phyloP scores from a whole-genome alignment of 2,113 vertebrate genomes.

The Colius striatus region DNA sequence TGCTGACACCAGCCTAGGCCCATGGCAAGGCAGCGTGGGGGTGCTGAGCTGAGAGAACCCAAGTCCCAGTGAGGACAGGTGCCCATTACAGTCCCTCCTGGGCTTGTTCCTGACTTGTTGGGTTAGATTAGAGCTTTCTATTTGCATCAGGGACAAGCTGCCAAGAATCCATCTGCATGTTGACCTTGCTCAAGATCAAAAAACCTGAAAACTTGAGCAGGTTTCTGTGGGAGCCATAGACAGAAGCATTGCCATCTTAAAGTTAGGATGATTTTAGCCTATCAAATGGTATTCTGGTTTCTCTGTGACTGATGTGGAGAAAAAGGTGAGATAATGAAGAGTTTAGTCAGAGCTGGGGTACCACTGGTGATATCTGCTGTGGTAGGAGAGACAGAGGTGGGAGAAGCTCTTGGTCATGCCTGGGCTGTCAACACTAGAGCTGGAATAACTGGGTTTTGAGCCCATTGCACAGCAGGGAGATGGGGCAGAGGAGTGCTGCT shows the following conservation, averaged over 20 bases:
- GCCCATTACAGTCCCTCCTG: not conserved
- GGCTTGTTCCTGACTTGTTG: not conserved
- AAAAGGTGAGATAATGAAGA: not conserved
- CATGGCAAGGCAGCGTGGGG: not conserved
- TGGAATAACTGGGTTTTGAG: not conserved
- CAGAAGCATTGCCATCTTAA: not conserved
- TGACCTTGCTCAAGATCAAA: not conserved
- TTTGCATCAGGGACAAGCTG: not conserved
- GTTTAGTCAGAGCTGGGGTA: not conserved
- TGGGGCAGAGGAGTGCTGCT: not conserved
- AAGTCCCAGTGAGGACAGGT: not conserved
- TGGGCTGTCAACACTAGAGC: not conserved
- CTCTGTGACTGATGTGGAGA: not conserved
- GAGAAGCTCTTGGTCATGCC: not conserved
- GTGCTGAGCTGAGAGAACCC: not conserved
- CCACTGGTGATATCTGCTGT: too few relatives aligned
- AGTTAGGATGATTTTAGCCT: not conserved
- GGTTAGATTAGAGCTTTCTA: not conserved
- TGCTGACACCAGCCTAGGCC: not conserved
- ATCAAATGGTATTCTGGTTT: not conserved
- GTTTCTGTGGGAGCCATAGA: not conserved
- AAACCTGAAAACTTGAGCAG: not conserved
- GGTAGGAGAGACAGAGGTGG: accelerated
- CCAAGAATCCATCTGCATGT: not conserved
- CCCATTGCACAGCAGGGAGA: accelerated